These are phyloP conservation scores for Cephus runcator DNA, from an alignment of 2,888 invertebrate genomes.

Conservation along the genomic window DNA sequence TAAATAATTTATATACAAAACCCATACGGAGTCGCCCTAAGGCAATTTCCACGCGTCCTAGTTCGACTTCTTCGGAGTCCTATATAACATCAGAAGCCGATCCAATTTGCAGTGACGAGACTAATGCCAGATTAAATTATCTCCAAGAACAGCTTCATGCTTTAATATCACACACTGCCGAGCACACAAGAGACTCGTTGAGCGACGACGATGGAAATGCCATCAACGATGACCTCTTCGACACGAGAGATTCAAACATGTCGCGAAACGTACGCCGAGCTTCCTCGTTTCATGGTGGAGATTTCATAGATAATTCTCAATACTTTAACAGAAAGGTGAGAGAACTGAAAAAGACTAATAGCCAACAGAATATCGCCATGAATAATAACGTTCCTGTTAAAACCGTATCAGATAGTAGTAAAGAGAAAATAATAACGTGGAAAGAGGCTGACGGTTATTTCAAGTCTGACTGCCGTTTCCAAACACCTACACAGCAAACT, in stretches of 20 bases:
- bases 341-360: slow-evolving; percentile 53
- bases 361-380: slow-evolving; percentile 41
- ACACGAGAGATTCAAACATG: slow-evolving; percentile 60
- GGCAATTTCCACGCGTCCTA: slow-evolving; percentile 66
- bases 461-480: slow-evolving; percentile 67
- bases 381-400: slow-evolving; percentile 7
- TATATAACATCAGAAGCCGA: slow-evolving; percentile 3
- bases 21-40: slow-evolving; percentile 68
- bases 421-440: slow-evolving; percentile 61
- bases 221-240: slow-evolving; percentile 56
- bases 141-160: slow-evolving; percentile 51
- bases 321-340: slow-evolving; percentile 53
- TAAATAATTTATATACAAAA: slow-evolving; percentile 68
- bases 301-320: slow-evolving; percentile 45
- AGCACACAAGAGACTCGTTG: slow-evolving; percentile 45
- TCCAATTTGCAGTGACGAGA: slow-evolving; percentile 48
- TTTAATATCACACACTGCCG: slow-evolving; percentile 50
- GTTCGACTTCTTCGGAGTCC: slow-evolving; percentile 54
- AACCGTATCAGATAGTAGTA: slow-evolving; percentile 15
- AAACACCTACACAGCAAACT: slow-evolving; percentile 64
- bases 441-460: slow-evolving; percentile 70
- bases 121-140: slow-evolving; percentile 49
- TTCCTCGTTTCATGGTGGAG: slow-evolving; percentile 60
- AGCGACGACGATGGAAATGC: slow-evolving; percentile 40
- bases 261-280: slow-evolving; percentile 56